phyloP scores from a whole-genome alignment of 2,888 invertebrate genomes.

The Hyles lineata region DNA sequence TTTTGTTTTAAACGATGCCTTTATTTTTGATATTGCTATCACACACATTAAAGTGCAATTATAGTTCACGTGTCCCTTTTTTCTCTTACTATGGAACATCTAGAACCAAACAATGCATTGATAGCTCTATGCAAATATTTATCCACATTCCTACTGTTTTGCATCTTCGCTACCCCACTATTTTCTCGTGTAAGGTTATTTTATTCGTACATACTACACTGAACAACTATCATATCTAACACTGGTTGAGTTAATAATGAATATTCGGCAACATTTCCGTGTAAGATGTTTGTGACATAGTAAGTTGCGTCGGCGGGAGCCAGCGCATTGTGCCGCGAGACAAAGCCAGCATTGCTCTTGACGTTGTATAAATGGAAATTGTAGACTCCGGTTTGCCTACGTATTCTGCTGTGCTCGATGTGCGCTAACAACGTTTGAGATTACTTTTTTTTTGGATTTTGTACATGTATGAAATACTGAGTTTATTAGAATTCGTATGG shows the following conservation, averaged over 20 bases:
- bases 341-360: slow-evolving; percentile 22
- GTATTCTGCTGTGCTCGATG: not conserved
- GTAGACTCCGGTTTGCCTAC: not conserved
- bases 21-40: too few species aligned
- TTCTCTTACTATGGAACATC: too few species aligned
- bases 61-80: too few species aligned
- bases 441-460: not conserved
- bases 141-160: too few species aligned
- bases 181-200: too few species aligned
- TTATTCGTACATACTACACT: not conserved
- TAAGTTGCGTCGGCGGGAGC: not conserved
- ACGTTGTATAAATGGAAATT: slow-evolving; percentile 19
- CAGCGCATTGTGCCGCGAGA: slow-evolving; percentile 1
- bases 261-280: slow-evolving; percentile 19
- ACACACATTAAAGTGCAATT: too few species aligned
- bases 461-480: too few species aligned
- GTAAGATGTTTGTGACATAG: slow-evolving; percentile 1
- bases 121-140: too few species aligned
- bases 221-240: not conserved
- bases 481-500: too few species aligned
- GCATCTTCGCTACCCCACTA: too few species aligned
- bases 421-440: not conserved
- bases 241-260: not conserved
- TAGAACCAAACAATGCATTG: too few species aligned
- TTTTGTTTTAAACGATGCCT: too few species aligned